phyloP scores from a whole-genome alignment of 53 echinoderm and acorn worm genomes.

The Temnopleurus reevesii region DNA sequence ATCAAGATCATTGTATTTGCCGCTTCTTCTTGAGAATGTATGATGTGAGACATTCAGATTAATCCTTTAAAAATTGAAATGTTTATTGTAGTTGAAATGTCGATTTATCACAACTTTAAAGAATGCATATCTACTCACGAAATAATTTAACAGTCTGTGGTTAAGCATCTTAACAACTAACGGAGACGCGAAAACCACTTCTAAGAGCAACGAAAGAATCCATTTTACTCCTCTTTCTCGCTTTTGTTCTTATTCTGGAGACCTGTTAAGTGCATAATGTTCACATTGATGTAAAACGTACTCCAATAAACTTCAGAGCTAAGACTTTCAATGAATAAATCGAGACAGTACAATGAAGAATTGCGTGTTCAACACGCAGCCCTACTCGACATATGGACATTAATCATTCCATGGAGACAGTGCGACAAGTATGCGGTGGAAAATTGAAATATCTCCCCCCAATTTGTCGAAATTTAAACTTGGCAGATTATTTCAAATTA shows the following conservation, averaged over 20 bases:
- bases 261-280: background rate
- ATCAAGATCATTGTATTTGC: no score
- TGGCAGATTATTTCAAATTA: background rate
- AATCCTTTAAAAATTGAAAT: no score
- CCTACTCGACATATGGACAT: conserved; percentile 31
- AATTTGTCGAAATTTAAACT: conserved; percentile 5
- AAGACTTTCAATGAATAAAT: background rate
- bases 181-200: background rate
- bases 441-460: conserved; percentile 18
- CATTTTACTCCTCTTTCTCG: background rate
- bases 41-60: no score
- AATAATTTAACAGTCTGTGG: no score
- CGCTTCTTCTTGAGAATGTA: no score
- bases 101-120: no score
- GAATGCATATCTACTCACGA: no score
- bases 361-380: background rate
- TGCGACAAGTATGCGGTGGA: background rate
- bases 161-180: no score
- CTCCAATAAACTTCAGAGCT: background rate
- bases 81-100: no score
- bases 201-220: background rate
- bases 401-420: background rate
- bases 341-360: background rate
- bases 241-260: background rate
- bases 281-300: conserved; percentile 12